A percentile compares a stretch with the other conserved stretches of the same genome.
phyloP scores from a whole-genome alignment of 2,888 invertebrate species.

The Rhimphoctona megacephalus region DNA sequence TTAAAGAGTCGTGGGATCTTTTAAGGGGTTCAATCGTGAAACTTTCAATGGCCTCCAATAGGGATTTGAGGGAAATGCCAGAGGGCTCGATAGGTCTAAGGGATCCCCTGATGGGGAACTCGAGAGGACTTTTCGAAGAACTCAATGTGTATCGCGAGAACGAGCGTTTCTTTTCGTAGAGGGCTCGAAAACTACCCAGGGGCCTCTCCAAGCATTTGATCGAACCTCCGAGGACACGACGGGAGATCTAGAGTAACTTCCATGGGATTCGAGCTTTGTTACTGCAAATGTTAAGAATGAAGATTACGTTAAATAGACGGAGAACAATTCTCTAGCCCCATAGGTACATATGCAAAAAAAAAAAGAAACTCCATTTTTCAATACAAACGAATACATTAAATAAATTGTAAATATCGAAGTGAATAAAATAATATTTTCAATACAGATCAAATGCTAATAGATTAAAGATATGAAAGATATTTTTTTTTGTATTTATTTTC shows the following conservation, averaged over 20 bases:
- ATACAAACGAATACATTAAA: neutral
- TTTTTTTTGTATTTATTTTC: too few relatives aligned
- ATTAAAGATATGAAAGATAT: too few relatives aligned
- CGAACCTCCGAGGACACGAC: neutral
- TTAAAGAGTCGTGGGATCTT: slow-evolving; percentile 20
- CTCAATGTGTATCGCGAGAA: slow-evolving; percentile 8
- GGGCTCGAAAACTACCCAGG: neutral
- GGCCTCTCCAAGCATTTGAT: slow-evolving; percentile 6
- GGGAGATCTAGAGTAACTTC: slow-evolving; percentile 4
- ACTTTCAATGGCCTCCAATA: neutral
- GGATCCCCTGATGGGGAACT: slow-evolving; percentile 15
- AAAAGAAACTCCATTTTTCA: neutral
- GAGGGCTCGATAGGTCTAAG: neutral
- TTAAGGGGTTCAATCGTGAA: slow-evolving; percentile 6
- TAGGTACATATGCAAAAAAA: neutral
- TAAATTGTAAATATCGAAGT: neutral
- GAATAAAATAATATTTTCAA: neutral
- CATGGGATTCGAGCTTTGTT: neutral
- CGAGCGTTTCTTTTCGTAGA: neutral
- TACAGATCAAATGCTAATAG: too few relatives aligned
- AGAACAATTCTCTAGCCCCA: neutral
- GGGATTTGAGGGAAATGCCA: neutral
- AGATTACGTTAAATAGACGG: neutral
- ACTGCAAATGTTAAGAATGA: neutral
- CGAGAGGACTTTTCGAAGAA: slow-evolving; percentile 17